Evolutionary conservation across 2,797 vertebrate species (phyloP).

Genomic region (Hephaestus fuliginosus): DNA sequence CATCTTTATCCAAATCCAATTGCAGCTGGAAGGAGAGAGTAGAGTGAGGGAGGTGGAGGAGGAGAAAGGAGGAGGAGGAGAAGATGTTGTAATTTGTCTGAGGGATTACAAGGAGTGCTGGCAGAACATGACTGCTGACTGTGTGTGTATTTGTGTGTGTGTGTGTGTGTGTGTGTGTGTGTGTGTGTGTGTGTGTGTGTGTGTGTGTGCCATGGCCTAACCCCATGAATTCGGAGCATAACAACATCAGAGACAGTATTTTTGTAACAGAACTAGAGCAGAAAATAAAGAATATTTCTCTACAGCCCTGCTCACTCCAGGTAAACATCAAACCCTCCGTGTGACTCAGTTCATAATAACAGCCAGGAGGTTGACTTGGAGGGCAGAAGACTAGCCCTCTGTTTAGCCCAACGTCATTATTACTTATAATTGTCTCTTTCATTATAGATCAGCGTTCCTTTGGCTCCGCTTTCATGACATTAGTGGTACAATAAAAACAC

Average conservation of each 20-base stretch:
- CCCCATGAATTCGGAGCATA: slow-evolving; percentile 66
- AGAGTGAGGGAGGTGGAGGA: slow-evolving; percentile 73
- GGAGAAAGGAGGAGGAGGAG: slow-evolving; percentile 76
- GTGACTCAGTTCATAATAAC: slow-evolving; percentile 56
- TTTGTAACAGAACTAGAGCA: slow-evolving; percentile 65
- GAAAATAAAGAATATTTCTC: slow-evolving; percentile 57
- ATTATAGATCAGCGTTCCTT: slow-evolving; percentile 24
- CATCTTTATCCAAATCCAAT: slow-evolving; percentile 91
- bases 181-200: slow-evolving; percentile 37
- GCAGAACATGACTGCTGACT: slow-evolving; percentile 82
- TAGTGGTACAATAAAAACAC: slow-evolving; percentile 21
- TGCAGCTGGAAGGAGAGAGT: slow-evolving; percentile 82
- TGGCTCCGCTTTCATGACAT: slow-evolving; percentile 26
- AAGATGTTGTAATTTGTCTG: slow-evolving; percentile 88
- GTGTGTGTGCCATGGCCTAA: slow-evolving; percentile 56
- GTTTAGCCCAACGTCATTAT: slow-evolving; percentile 48
- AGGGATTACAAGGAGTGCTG: slow-evolving; percentile 87
- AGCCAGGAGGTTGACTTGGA: slow-evolving; percentile 34
- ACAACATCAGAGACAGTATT: slow-evolving; percentile 69
- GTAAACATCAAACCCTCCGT: slow-evolving; percentile 59
- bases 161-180: slow-evolving; percentile 44
- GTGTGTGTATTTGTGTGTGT: slow-evolving; percentile 34
- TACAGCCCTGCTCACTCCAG: slow-evolving; percentile 49
- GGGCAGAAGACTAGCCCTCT: slow-evolving; percentile 43
- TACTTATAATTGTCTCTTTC: slow-evolving; percentile 40